Conservation (phyloP, 2,888 invertebrate species). For the Caenorhabditis imperialis region DNA sequence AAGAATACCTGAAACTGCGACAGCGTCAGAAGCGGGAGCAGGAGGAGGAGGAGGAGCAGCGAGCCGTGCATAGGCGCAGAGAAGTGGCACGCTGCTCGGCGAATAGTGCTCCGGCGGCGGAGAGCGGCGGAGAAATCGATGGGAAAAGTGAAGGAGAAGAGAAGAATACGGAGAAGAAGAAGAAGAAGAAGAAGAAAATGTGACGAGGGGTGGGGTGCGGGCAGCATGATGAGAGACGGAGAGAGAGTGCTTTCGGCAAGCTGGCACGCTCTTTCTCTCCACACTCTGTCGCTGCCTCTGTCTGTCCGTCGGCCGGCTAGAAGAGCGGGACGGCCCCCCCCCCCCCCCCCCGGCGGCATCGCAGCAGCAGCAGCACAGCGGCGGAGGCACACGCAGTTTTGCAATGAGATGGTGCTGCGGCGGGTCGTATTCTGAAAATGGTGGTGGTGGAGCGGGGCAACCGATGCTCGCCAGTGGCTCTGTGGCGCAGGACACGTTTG, state of each 20-base stretch:
- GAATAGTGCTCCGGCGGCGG: constrained; percentile 18
- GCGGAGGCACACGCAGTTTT: constrained; percentile 26
- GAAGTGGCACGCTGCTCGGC: constrained; percentile 6
- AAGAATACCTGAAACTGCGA: constrained; percentile 54
- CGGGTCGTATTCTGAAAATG: constrained; percentile 60
- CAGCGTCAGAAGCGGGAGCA: constrained; percentile 18
- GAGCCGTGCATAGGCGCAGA: constrained; percentile 20
- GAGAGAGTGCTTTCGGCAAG: constrained; percentile 1
- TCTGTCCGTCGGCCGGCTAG: not conserved
- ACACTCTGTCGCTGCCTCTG: too few species aligned
- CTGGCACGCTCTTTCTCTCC: too few species aligned
- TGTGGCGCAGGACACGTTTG: constrained; percentile 62
- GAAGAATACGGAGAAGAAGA: constrained; percentile 10
- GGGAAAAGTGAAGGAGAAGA: constrained; percentile 12
- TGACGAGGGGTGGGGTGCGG: not conserved
- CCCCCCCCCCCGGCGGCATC: constrained; percentile 7
- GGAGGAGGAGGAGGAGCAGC: not conserved
- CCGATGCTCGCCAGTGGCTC: not conserved
- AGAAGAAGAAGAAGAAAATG: constrained; percentile 4
- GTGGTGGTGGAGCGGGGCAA: constrained; percentile 6
- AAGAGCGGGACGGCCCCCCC: constrained; percentile 17
- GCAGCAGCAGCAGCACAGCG: constrained; percentile 8
- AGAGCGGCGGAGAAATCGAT: constrained; percentile 27
- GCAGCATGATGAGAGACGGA: not conserved
- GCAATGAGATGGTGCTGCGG: constrained; percentile 60